phyloP scores from a whole-genome alignment of 2,797 vertebrate genomes.

The Delichon dasypus region DNA sequence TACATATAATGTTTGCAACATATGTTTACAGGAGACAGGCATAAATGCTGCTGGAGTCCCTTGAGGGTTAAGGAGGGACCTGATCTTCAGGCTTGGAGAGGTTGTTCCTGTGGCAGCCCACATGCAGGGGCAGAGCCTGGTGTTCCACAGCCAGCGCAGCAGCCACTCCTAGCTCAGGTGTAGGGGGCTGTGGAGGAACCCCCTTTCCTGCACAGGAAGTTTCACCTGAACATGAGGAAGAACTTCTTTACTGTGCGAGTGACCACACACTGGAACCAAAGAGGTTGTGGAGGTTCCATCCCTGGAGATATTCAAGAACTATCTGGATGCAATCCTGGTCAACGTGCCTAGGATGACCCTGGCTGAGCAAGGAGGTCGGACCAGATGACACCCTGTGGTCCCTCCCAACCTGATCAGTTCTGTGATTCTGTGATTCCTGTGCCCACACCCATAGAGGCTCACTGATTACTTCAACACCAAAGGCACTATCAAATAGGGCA shows the following conservation, averaged over 20 bases:
- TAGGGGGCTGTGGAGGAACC: neutral
- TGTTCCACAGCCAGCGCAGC: neutral
- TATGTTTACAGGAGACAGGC: constrained; percentile 51
- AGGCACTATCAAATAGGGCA: neutral
- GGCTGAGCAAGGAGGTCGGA: neutral
- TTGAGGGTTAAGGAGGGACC: constrained; percentile 7
- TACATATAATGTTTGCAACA: constrained; percentile 24
- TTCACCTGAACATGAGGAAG: neutral
- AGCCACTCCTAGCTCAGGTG: neutral
- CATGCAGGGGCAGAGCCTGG: neutral
- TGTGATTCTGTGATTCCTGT: neutral
- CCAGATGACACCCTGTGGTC: too few relatives aligned
- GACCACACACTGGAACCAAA: neutral
- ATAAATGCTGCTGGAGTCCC: neutral
- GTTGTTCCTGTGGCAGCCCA: neutral
- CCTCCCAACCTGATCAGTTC: neutral
- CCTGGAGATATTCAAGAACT: neutral
- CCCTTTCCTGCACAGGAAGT: neutral
- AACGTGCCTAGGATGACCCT: neutral
- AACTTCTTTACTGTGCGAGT: neutral
- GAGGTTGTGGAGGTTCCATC: neutral
- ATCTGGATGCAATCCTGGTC: neutral
- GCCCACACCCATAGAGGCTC: neutral
- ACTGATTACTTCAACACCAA: neutral
- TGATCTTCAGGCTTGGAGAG: neutral